A percentile compares a stretch with the other conserved stretches of the same genome.
These are phyloP conservation scores for Pammene fasciana DNA, from an alignment of 2,888 invertebrate genomes.

Conservation along the genomic window DNA sequence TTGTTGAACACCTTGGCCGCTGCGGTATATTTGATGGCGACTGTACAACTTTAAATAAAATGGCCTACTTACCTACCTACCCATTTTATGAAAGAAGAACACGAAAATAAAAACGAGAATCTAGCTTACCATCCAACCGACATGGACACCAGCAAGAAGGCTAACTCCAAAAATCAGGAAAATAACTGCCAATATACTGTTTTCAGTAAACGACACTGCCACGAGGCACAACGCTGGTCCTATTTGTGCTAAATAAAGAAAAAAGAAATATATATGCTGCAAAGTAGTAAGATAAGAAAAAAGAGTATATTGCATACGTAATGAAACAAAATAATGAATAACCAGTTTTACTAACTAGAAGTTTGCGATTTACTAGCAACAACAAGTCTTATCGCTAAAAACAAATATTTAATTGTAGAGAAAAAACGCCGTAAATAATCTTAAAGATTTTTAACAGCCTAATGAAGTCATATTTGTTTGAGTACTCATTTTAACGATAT, in stretches of 20 bases:
- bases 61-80: too few relatives aligned
- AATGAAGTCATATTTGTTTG: too few relatives aligned
- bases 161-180: slow-evolving; percentile 83
- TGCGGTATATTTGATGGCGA: too few relatives aligned
- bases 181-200: slow-evolving; percentile 69
- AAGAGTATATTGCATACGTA: not conserved
- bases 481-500: too few relatives aligned
- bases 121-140: slow-evolving; percentile 76
- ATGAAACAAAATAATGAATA: not conserved
- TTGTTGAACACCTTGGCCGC: too few relatives aligned
- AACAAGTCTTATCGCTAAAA: not conserved
- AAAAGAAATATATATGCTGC: not conserved
- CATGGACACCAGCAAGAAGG: slow-evolving; percentile 81
- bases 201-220: slow-evolving; percentile 69
- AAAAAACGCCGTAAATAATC: too few relatives aligned
- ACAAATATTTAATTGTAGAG: not conserved
- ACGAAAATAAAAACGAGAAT: not conserved
- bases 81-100: too few relatives aligned
- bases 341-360: too few relatives aligned
- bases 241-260: slow-evolving; percentile 53
- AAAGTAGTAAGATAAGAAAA: not conserved
- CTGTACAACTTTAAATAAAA: too few relatives aligned
- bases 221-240: slow-evolving; percentile 54
- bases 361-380: too few relatives aligned
- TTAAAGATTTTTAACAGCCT: too few relatives aligned